Conservation (phyloP, 1,140 invertebrate species). For the Cherax destructor region DNA sequence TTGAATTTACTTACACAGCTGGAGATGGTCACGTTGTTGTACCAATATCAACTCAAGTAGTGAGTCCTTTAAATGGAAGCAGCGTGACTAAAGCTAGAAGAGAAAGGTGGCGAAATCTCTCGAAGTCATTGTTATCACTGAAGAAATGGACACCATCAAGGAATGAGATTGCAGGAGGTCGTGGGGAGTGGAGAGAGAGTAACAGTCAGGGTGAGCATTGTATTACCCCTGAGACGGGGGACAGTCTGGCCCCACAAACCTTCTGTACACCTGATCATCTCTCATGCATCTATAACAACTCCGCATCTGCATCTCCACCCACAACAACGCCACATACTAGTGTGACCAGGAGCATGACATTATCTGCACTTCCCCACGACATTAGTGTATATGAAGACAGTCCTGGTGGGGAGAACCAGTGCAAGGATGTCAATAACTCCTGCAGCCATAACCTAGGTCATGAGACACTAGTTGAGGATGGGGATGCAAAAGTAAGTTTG, state of each 20-base stretch:
- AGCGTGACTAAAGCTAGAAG: neutral
- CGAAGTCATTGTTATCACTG: conserved; percentile 6
- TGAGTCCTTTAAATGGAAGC: neutral
- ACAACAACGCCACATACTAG: neutral
- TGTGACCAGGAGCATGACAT: neutral
- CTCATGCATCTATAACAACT: too few relatives aligned
- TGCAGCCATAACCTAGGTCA: neutral
- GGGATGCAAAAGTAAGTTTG: too few relatives aligned
- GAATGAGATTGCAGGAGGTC: neutral
- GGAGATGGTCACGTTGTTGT: neutral
- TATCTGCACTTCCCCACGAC: neutral
- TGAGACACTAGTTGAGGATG: neutral
- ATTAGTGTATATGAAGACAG: too few relatives aligned
- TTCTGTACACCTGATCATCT: neutral
- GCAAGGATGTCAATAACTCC: neutral
- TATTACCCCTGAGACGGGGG: neutral
- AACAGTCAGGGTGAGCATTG: neutral
- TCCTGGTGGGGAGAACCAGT: neutral
- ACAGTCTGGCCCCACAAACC: neutral
- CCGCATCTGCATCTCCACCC: too few relatives aligned
- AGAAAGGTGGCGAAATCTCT: conserved; percentile 8
- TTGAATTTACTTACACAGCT: neutral
- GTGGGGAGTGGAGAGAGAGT: neutral
- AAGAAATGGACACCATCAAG: neutral
- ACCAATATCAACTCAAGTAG: neutral